These are phyloP conservation scores for Peromyscus melanophrys DNA, from an alignment of 2,797 vertebrate genomes.

Conservation along the genomic window DNA sequence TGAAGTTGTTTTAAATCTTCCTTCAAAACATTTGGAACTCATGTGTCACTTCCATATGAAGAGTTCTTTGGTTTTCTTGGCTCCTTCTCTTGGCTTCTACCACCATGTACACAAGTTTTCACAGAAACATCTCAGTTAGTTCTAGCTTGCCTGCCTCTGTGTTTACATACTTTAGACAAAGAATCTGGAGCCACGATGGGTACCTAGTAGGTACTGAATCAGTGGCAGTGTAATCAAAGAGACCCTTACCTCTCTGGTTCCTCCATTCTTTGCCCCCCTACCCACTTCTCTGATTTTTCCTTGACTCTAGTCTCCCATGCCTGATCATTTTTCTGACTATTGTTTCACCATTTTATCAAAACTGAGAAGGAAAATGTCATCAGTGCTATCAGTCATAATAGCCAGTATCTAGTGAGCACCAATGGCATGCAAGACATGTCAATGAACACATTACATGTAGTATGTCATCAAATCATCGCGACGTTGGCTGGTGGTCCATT, in stretches of 20 bases:
- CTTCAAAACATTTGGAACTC: neutral
- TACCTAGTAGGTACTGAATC: neutral
- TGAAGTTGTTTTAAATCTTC: neutral
- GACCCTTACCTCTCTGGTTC: neutral
- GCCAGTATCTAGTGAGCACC: neutral
- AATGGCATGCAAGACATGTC: neutral
- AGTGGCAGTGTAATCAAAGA: neutral
- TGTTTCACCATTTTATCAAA: neutral
- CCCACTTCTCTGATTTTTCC: neutral
- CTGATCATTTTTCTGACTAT: neutral
- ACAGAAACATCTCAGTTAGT: neutral
- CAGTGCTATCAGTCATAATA: neutral
- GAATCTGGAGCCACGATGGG: neutral
- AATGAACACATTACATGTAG: neutral
- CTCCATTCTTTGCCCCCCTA: neutral
- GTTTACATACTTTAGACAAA: neutral
- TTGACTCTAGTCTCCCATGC: neutral
- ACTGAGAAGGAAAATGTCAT: neutral
- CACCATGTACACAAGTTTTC: neutral
- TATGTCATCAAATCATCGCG: neutral
- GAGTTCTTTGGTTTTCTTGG: neutral
- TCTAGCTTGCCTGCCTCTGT: neutral
- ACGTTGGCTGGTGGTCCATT: neutral
- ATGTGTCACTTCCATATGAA: neutral
- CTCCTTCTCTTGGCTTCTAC: neutral